phyloP scores from a whole-genome alignment of 1,140 invertebrate species.

The Ditylenchus dipsaci region DNA sequence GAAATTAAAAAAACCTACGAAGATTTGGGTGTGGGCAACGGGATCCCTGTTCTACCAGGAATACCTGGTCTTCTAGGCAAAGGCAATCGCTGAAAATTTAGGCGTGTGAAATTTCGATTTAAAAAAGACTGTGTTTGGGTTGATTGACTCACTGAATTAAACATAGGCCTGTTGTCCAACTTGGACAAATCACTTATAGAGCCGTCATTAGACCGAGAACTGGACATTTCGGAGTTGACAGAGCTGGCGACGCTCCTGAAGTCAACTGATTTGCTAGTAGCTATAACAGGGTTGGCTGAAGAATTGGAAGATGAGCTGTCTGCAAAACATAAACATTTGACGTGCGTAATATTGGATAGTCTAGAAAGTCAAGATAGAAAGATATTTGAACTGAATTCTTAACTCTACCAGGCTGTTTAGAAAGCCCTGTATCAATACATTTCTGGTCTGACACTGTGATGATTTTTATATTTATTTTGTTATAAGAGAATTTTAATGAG shows the following conservation, averaged over 20 bases:
- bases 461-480: too few species aligned
- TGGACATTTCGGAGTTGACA: slow-evolving; percentile 13
- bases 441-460: too few species aligned
- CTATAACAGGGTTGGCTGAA: slow-evolving; percentile 11
- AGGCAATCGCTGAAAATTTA: slow-evolving; percentile 29
- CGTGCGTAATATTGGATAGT: too few species aligned
- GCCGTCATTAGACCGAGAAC: slow-evolving; percentile 30
- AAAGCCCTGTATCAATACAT: too few species aligned
- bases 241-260: slow-evolving; percentile 7
- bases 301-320: slow-evolving; percentile 29
- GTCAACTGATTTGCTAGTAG: slow-evolving; percentile 31
- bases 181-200: slow-evolving; percentile 25
- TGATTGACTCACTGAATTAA: slow-evolving; percentile 32
- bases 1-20: too few species aligned
- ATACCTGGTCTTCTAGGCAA: slow-evolving; percentile 27
- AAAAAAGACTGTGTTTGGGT: background rate
- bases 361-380: too few species aligned
- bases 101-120: background rate
- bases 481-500: too few species aligned
- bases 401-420: too few species aligned
- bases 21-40: slow-evolving; percentile 10
- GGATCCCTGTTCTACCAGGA: slow-evolving; percentile 30
- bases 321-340: background rate
- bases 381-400: too few species aligned
- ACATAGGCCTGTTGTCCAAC: background rate